Base-by-base conservation (phyloP, 2,797 vertebrate genomes). In the Tenualosa thibaudeaui region DNA sequence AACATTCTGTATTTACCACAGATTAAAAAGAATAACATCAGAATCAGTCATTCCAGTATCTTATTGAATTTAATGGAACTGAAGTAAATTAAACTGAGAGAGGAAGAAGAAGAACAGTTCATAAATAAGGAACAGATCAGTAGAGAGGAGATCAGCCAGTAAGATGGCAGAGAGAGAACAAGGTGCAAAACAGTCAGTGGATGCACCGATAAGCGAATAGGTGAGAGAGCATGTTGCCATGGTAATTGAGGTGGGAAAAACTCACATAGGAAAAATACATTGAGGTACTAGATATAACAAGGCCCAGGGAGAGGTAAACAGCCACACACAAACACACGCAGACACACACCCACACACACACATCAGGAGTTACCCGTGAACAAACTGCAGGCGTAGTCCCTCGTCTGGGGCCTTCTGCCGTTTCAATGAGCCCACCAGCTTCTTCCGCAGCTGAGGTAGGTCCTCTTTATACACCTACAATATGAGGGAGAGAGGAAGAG, bases 381-480 rank as follows among this genome's bases (percentile, higher is more conserved):
- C 96, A 88, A 99, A 99, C 93, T 98, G 97, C 86, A 99, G 93
- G 56, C 96, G 96, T 78, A 99, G 93, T 81, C 97, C 97, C 92
- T 98, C 97, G 82, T 97, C 97, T 0, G 98, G 98, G 0, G 97
- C 97, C 87, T 95, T 95, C 88, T 99, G 97, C 78, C 97, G 92
- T 93, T 98, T 99, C 85, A 98, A 94, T 86, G 97, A 97, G 90
- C 97, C 96, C 92, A 96, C 93, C 90, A 96, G 92, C 65, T 97
- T 97, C 93, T 96, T 97, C 94, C 96, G 97, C 89, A 99, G 96
- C 94, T 98, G 98, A 93, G 97, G 97, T 90, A 99, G 96, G 93
- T 99, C 98, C 94, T 99, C 97, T 94, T 99, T 99, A 92, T 99
- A 99, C 91, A 99, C 97, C 98, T 99, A 92, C 78, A 51, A 51